Evolutionary conservation across 2,113 vertebrate species (phyloP).

Genomic region (Delphinapterus leucas): DNA sequence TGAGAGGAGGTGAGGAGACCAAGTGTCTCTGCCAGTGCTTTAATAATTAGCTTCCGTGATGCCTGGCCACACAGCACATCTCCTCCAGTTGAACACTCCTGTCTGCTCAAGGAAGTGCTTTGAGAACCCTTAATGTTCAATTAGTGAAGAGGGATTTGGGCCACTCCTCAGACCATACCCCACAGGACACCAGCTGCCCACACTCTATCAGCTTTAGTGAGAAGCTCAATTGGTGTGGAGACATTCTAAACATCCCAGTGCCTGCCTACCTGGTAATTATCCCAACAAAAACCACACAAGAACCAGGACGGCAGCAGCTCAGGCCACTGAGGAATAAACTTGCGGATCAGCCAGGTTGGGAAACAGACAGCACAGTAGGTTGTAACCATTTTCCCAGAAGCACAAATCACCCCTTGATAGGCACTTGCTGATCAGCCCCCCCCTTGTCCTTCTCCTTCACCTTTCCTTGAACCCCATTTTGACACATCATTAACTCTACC

Average conservation of each 20-base stretch:
- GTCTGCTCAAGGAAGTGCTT: neutral
- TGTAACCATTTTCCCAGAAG: neutral
- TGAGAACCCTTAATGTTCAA: neutral
- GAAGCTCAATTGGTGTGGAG: neutral
- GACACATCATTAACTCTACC: neutral
- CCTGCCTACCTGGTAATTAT: neutral
- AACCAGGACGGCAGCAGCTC: neutral
- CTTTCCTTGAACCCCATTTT: neutral
- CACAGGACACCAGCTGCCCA: neutral
- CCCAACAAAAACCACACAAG: neutral
- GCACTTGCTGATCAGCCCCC: neutral
- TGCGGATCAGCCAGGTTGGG: fast-evolving
- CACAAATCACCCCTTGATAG: no score
- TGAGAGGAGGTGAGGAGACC: neutral
- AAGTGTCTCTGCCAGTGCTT: neutral
- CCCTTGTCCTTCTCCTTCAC: neutral
- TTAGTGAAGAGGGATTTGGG: neutral
- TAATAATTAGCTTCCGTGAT: neutral
- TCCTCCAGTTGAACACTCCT: neutral
- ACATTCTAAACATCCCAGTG: neutral
- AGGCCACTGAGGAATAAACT: neutral
- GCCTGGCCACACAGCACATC: neutral
- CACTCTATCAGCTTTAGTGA: neutral
- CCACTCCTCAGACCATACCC: neutral
- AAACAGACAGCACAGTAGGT: neutral